Evolutionary conservation across 2,797 vertebrate genomes (phyloP), one percentile per base, ranked within the genome.

Genomic region (Martes flavigula): DNA sequence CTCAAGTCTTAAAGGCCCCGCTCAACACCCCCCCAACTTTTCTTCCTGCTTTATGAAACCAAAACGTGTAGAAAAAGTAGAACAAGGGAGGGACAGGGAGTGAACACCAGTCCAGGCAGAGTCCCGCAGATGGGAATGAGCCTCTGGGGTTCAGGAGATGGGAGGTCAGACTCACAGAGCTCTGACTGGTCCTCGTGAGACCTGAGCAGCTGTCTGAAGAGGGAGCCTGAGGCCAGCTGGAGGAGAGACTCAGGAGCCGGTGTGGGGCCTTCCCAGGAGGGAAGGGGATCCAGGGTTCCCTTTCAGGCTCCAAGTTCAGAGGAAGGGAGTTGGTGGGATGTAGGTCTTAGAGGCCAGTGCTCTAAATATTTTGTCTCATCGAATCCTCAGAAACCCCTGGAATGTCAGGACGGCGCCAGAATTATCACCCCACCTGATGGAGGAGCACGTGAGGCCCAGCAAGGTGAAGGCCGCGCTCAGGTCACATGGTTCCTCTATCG

Each of bases 31-130:
- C 68, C 10, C 5, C 51, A 17, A 27, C 43, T 2, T 54, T 64
- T 64, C 66, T n/a, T 87, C 32, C 78, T 77, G 60, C 25, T 78
- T 89, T 68, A 23, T 35, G 48, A 93, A 87, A 62, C 68, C 73
- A 73, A 60, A 73, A 56, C 1, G 4, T 48, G 32, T 10, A 75
- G 87, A 60, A 60, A 91, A 32, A 27, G 32, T 27, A 68, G 43
- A 68, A 70, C 2, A 40, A 38, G 20, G 12, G 1, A 4, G 9
- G 27, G 30, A 10, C 7, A 0, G 54, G 60, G 17, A 40, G 38
- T 23, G 25, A 81, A 38, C 32, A 48, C 14, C 38, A 30, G 62
- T 20, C 27, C 2, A 20, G 43, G 25, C 21, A 23, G 73, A 90
- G 25, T 30, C 7, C 56, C 32, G 17, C 58, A 11, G 68, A 13